These are phyloP conservation scores for Callosobruchus maculatus DNA, from an alignment of 2,888 invertebrate species.

Conservation along the genomic window DNA sequence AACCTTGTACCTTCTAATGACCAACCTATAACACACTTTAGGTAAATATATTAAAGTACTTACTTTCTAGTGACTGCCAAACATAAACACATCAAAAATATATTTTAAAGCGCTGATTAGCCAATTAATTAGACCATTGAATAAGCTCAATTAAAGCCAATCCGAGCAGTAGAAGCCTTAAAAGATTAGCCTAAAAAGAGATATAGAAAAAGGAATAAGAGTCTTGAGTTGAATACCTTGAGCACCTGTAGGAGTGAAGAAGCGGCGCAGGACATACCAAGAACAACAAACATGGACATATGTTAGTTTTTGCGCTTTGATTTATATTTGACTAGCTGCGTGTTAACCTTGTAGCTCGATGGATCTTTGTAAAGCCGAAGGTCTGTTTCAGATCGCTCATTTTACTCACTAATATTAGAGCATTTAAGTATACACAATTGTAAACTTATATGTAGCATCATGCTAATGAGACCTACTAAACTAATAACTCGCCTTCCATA, in stretches of 20 bases:
- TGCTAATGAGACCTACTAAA: too few relatives aligned
- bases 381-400: too few relatives aligned
- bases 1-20: too few relatives aligned
- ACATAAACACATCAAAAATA: background rate
- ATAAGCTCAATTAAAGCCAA: background rate
- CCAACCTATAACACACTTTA: too few relatives aligned
- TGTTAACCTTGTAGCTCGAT: background rate
- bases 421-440: too few relatives aligned
- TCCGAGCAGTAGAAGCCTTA: background rate
- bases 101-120: background rate
- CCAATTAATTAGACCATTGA: background rate
- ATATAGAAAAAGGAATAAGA: constrained; percentile 1
- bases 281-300: constrained; percentile 48
- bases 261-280: constrained; percentile 48
- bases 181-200: background rate
- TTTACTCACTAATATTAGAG: too few relatives aligned
- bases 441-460: too few relatives aligned
- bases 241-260: constrained; percentile 51
- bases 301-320: background rate
- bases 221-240: constrained; percentile 47
- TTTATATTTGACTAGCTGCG: background rate
- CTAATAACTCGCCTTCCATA: too few relatives aligned
- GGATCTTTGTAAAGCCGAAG: too few relatives aligned
- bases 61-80: background rate
- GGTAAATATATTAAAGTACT: too few relatives aligned